Evolutionary conservation across 1,140 invertebrate genomes (phyloP), one percentile per base, ranked within the genome.

Genomic region (Wasmannia auropunctata): DNA sequence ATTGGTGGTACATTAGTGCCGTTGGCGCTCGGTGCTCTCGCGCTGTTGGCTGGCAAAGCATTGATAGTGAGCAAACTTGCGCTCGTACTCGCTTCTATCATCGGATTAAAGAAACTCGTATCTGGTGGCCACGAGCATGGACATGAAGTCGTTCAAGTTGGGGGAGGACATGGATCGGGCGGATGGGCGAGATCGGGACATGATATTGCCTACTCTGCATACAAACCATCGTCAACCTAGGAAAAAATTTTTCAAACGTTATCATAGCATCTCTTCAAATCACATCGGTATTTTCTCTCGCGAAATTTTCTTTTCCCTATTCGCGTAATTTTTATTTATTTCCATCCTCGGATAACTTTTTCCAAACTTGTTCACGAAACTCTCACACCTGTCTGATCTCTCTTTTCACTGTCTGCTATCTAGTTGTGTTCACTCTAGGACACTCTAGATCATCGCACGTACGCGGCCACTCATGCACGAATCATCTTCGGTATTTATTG

Each of bases 41-140:
- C 97, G 4, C 96, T 98, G 19, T 93, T 98, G 43, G 98, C 98
- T 28, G 97, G 97, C 81, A 98, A 98, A 93, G 97, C 97, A 49
- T 94, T 98, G 49, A 98, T 98, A 89, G 97, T 98, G 65, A 97
- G 97, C 91, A 98, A 98, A 92, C 94, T 98, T 60, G 98, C 98
- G 8, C 93, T 98, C 46, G 97, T 98, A 0, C 94, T 98, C 31
- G 97, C 98, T 43, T 97, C 97, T 77, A 98, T 98, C 86, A 97
- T 98, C 77, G 98, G 97, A 1, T 94, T 98, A 90, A 98, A 98
- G 96, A 98, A 98, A 91, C 95, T 98, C 1, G 94, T 98, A 19
- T 96, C 96, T 16, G 96, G 96, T 5, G 96, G 95, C 34, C 95
- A 95, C 40, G 96, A 96, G 19, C 96, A 96, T 63, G 96, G 97